Conservation (phyloP, 2,113 vertebrate species). For the Pachycephala philippinensis region DNA sequence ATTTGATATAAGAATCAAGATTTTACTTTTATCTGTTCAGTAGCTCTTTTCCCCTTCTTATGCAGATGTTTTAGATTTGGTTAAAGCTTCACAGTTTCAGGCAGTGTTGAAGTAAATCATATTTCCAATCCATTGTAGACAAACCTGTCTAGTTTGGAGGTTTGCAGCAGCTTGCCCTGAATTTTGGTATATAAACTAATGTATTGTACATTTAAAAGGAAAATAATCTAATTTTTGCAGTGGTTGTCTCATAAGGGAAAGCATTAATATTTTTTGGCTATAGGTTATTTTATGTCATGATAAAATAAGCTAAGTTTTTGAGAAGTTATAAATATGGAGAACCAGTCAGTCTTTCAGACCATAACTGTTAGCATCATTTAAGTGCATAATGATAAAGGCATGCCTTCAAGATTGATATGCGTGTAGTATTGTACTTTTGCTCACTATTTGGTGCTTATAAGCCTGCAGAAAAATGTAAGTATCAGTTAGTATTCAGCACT, state of each 20-base stretch:
- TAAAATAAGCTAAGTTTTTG: conserved; percentile 18
- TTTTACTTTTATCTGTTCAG: conserved; percentile 65
- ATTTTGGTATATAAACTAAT: conserved; percentile 20
- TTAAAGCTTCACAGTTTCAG: conserved; percentile 48
- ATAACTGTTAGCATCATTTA: neutral
- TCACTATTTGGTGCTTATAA: neutral
- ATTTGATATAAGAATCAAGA: conserved; percentile 69
- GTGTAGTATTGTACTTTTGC: neutral
- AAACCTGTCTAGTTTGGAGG: conserved; percentile 23
- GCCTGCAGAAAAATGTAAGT: neutral
- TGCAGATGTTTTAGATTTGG: conserved; percentile 61
- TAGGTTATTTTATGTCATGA: conserved; percentile 19
- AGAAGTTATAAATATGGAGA: neutral
- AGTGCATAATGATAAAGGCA: neutral
- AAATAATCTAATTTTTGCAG: neutral
- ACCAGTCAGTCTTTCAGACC: neutral
- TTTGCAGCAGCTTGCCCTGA: conserved; percentile 25
- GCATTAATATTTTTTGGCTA: neutral
- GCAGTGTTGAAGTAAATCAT: conserved; percentile 41
- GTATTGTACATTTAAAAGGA: neutral
- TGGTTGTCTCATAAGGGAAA: neutral
- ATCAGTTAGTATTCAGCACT: neutral
- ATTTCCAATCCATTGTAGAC: conserved; percentile 55
- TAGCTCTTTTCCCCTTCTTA: conserved; percentile 45
- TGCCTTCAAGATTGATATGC: neutral